Evolutionary conservation across 1,140 invertebrate species (phyloP).

Genomic region (Drosophila pruinosa): DNA sequence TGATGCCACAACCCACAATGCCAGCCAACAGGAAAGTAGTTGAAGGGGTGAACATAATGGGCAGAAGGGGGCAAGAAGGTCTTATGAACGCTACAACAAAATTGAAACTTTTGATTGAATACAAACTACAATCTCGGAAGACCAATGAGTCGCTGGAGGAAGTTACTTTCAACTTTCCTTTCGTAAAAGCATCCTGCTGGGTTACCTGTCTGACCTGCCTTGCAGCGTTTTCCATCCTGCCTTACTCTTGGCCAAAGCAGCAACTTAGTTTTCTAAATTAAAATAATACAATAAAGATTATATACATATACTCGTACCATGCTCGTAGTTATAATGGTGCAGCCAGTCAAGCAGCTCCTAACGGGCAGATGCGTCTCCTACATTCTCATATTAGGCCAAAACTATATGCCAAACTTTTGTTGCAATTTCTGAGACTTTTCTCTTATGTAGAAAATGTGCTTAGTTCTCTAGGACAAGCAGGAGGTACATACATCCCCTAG

Average conservation of each 20-base stretch:
- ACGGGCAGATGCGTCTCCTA: background rate
- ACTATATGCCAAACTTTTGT: slow-evolving; percentile 10
- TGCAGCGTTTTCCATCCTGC: background rate
- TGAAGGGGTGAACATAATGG: background rate
- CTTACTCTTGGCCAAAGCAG: slow-evolving; percentile 25
- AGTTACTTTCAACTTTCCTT: slow-evolving; percentile 47
- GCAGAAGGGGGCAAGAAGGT: slow-evolving; percentile 12
- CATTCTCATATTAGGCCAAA: background rate
- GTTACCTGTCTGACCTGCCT: slow-evolving; percentile 26
- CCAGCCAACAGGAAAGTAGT: slow-evolving; percentile 6
- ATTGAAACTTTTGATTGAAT: slow-evolving; percentile 81
- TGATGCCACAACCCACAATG: slow-evolving; percentile 21
- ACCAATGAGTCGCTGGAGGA: slow-evolving; percentile 39
- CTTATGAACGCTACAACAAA: slow-evolving; percentile 64
- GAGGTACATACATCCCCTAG: background rate
- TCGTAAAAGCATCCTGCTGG: slow-evolving; percentile 34
- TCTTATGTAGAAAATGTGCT: background rate
- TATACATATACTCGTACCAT: background rate
- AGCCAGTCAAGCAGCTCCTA: background rate
- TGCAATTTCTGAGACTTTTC: slow-evolving; percentile 12
- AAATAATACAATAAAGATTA: slow-evolving; percentile 81
- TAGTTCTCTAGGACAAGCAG: too few relatives aligned
- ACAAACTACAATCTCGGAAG: slow-evolving; percentile 71
- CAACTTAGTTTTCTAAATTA: slow-evolving; percentile 78
- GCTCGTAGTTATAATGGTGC: slow-evolving; percentile 1